A percentile compares a stretch with the other conserved stretches of the same genome.
These are phyloP conservation scores for Melanostigma gelatinosum DNA, from an alignment of 2,113 vertebrate species.

Conservation along the genomic window DNA sequence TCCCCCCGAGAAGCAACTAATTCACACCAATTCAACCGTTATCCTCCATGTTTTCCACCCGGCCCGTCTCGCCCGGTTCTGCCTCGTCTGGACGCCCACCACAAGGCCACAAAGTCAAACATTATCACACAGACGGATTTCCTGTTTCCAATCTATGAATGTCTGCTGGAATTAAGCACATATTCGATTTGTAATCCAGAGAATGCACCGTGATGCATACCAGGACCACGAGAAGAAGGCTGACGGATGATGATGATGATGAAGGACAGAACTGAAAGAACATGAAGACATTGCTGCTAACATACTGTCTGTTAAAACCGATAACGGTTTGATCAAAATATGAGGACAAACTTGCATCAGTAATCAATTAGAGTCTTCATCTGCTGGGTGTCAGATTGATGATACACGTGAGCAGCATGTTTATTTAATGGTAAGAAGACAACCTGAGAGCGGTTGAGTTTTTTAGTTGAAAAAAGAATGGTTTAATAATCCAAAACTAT, in stretches of 20 bases:
- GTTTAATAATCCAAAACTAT: background rate
- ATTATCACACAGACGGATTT: background rate
- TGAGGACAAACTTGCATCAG: background rate
- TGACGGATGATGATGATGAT: background rate
- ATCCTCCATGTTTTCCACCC: background rate
- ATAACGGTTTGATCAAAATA: background rate
- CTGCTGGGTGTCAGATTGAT: background rate
- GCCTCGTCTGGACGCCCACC: background rate
- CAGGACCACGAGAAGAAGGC: background rate
- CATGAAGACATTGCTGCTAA: background rate
- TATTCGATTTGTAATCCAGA: background rate
- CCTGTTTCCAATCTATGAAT: background rate
- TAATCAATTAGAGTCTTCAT: background rate
- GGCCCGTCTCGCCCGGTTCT: background rate
- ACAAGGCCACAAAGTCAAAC: background rate
- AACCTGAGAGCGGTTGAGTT: background rate
- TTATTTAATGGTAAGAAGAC: background rate
- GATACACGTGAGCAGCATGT: background rate
- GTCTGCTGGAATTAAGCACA: slow-evolving; percentile 37
- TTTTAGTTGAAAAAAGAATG: background rate
- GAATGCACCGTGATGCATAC: background rate
- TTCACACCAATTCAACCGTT: background rate
- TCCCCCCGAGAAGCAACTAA: background rate
- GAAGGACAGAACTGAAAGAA: background rate
- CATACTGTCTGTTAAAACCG: background rate